A percentile compares a stretch with the other conserved stretches of the same genome.
Conservation (phyloP, 2,888 invertebrate species). For the Limnephilus rhombicus region DNA sequence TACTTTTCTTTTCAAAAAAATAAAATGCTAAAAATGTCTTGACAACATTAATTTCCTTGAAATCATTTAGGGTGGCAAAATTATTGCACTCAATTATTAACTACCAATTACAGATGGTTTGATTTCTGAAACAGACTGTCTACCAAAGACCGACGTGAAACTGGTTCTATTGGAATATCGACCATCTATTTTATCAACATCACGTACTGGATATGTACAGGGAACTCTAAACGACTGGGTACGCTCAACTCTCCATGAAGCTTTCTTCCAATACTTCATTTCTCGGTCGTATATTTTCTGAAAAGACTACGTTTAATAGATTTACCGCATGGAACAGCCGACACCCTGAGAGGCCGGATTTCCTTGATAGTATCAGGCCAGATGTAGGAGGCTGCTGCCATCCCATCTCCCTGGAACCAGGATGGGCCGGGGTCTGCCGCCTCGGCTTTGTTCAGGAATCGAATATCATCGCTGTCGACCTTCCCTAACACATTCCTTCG, state of each 20-base stretch:
- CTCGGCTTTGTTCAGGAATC: slow-evolving; percentile 77
- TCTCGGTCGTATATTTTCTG: not conserved
- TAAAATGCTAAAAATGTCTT: not conserved
- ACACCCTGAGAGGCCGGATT: slow-evolving; percentile 32
- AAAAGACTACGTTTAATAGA: not conserved
- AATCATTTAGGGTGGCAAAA: no score
- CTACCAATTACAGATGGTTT: no score
- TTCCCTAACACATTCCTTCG: slow-evolving; percentile 73
- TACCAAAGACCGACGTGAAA: no score
- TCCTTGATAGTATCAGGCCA: slow-evolving; percentile 35
- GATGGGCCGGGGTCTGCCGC: slow-evolving; percentile 58
- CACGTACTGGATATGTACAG: no score
- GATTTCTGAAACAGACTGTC: no score
- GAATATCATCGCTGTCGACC: slow-evolving; percentile 70
- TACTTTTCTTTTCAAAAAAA: not conserved
- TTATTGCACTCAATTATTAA: no score
- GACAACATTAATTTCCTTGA: no score
- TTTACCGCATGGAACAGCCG: slow-evolving; percentile 55
- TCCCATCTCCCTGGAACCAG: slow-evolving; percentile 63
- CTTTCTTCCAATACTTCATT: not conserved
- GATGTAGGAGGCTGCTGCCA: slow-evolving; percentile 55
- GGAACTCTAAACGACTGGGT: no score
- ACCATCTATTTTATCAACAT: no score
- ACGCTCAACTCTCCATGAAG: no score
- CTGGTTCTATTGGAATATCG: no score